These are phyloP conservation scores for Mercenaria mercenaria DNA, from an alignment of 1,140 invertebrate species.

Conservation along the genomic window DNA sequence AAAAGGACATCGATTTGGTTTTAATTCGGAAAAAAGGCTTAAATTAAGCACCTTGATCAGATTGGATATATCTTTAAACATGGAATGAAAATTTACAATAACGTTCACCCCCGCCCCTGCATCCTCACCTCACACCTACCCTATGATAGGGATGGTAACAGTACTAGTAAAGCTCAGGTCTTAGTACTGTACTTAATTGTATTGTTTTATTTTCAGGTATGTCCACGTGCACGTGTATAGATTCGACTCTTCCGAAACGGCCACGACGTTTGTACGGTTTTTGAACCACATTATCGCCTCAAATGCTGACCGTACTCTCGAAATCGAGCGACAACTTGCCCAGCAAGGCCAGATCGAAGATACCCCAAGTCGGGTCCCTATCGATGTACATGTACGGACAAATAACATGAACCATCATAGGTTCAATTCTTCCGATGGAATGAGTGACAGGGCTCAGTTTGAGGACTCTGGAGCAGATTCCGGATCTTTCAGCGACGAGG, in stretches of 20 bases:
- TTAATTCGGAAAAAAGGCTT: too few relatives aligned
- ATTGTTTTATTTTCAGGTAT: slow-evolving; percentile 85
- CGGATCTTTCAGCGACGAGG: slow-evolving; percentile 74
- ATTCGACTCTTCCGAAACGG: slow-evolving; percentile 97
- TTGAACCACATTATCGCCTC: slow-evolving; percentile 93
- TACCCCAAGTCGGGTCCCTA: not conserved
- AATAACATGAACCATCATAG: not conserved
- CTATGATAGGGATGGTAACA: too few relatives aligned
- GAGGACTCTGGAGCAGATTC: slow-evolving; percentile 77
- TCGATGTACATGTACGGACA: slow-evolving; percentile 33
- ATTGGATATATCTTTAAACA: too few relatives aligned
- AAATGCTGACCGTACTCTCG: slow-evolving; percentile 89
- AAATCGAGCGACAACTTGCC: slow-evolving; percentile 82
- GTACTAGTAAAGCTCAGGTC: too few relatives aligned
- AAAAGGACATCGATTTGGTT: too few relatives aligned
- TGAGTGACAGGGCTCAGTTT: slow-evolving; percentile 70
- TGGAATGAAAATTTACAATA: too few relatives aligned
- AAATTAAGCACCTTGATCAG: too few relatives aligned
- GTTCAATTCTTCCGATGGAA: slow-evolving; percentile 69
- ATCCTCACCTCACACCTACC: too few relatives aligned
- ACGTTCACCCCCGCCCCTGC: too few relatives aligned
- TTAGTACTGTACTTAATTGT: too few relatives aligned
- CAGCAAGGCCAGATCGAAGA: slow-evolving; percentile 77
- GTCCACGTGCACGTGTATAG: slow-evolving; percentile 97
- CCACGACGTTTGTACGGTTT: slow-evolving; percentile 93